Conservation (phyloP, 2,113 vertebrate genomes). For the Hystrix brachyura region DNA sequence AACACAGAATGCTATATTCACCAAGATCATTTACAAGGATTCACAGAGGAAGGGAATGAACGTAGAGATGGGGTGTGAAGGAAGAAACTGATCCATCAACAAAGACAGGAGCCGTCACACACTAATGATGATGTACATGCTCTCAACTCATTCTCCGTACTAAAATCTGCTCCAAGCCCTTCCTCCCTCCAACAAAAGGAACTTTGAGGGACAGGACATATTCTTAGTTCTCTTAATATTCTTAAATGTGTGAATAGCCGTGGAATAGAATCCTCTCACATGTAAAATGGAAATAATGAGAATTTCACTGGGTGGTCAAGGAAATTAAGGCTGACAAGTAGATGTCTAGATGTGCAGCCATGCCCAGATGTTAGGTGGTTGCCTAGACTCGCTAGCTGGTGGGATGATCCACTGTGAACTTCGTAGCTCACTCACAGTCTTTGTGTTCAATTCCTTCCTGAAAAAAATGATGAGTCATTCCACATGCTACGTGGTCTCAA, state of each 20-base stretch:
- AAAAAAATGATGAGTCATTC: not conserved
- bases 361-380: not conserved
- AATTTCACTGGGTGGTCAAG: not conserved
- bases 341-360: not conserved
- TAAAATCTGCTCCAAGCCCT: not conserved
- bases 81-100: not conserved
- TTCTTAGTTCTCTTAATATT: constrained; percentile 8
- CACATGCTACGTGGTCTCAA: not conserved
- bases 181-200: not conserved
- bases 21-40: not conserved
- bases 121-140: not conserved
- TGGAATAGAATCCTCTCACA: not conserved
- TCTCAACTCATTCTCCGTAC: not conserved
- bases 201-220: not conserved
- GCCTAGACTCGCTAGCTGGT: not conserved
- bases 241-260: not conserved
- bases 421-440: not conserved
- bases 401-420: not conserved
- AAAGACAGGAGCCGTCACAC: not conserved
- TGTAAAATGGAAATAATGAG: not conserved
- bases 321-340: constrained; percentile 1
- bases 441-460: not conserved
- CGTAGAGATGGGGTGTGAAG: not conserved
- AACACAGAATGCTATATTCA: not conserved
- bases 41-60: not conserved